Base-by-base conservation (phyloP, 2,113 vertebrate genomes). In the Tachysurus vachellii region DNA sequence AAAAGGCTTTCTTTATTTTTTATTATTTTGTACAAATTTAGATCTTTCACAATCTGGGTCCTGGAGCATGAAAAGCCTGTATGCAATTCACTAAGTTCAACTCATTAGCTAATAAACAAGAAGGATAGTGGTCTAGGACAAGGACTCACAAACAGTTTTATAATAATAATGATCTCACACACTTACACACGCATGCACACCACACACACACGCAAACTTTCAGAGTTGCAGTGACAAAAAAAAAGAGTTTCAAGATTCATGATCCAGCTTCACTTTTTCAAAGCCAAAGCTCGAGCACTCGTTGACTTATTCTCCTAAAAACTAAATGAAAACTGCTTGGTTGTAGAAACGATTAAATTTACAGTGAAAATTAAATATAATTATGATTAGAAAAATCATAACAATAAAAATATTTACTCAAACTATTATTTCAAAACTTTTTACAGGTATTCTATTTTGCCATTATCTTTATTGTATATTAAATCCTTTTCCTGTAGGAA, bases 401-500 rank as follows among this genome's bases (percentile, higher is more conserved):
- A 36, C 36, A 36, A 36, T 36, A 64, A n/a, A 26, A n/a, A 64
- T n/a, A 28, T 28, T 3, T 28, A 28, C n/a, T 66, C n/a, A 5
- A 5, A 16, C 36, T 71, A 71, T 31, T 21, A 17, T 71, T 2
- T 42, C 5, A 14, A 42, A 71, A 44, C 68, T 42, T 70, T 70
- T 70, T 36, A 70, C 66, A 36, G 8, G 16, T 71, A 42, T 50
- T 50, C 71, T 50, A 26, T 76, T 76, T 47, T 50, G 21, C 26
- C 23, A 50, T 1, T 26, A 12, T 70, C 68, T 42, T 76, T 21
- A 47, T 47, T 26, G 10, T 75, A 23, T 75, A 23, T 75, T 47
- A 16, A 36, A 42, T 42, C 36, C 11, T 76, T 76, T 89, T 84
- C 44, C 47, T 31, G 47, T 85, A 98, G 97, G 92, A 98, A 98